Base-by-base conservation (phyloP, 2,888 invertebrate genomes). In the Tachina lurida region DNA sequence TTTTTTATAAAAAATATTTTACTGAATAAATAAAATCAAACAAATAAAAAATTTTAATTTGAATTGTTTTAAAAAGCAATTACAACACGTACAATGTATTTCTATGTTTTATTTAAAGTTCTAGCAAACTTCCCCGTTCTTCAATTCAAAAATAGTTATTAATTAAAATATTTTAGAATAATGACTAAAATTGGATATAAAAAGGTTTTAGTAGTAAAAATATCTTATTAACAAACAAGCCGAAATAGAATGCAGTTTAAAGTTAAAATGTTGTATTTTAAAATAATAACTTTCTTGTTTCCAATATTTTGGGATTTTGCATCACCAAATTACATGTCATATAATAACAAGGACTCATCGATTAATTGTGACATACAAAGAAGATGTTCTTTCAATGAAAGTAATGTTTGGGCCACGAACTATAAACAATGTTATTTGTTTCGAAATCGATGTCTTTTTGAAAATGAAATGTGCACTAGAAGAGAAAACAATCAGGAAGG, bases 371-470 rank as follows among this genome's bases (percentile, higher is more conserved):
- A 19, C 0, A 47, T 65, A 31, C 17, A 22, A 9, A 45, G 75
- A 13, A 82, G 60, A n/a, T 85, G 85, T 75, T 82, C 85, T 5
- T 63, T 45, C 1, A 41, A 13, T 0, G 81, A 81, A 52, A 74
- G 82, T 1, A 85, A 41, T 19, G 85, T 82, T 3, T 82, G 82
- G 78, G 68, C 77, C 13, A 60, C 70, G 10, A 65, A 85, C 10
- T 0, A 47, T 8, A 15, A 65, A 10, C 63, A 67, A 15, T 82
- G 85, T 71, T 79, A 79, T 63, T 31, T 82, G 1, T 85, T 65
- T 75, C 58, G 85, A 39, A 85, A 85, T 22, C 56, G 52, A 0
- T 85, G 85, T 47, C 31, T 85, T 10, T 85, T 39, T 56, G 63
- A 45, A 3, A 85, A 41, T 17, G 85, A 78, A 54, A 74, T 78